Conservation (phyloP, 2,113 vertebrate species). For the Paraplagusia blochii region DNA sequence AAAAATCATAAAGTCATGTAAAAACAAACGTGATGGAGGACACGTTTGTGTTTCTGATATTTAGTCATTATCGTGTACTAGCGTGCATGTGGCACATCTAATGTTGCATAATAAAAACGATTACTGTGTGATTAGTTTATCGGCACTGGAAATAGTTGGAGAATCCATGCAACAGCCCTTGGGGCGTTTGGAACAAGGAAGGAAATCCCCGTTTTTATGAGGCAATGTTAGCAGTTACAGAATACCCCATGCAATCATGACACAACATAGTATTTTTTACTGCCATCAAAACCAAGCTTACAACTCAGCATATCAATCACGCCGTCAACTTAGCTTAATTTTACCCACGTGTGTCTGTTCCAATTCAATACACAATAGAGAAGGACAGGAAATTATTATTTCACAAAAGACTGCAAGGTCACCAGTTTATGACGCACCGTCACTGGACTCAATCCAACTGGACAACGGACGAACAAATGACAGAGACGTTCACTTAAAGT, state of each 20-base stretch:
- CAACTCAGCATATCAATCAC: slow-evolving; percentile 40
- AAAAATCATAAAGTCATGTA: no score
- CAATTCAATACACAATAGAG: slow-evolving; percentile 26
- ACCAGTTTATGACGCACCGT: slow-evolving; percentile 29
- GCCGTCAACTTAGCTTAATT: slow-evolving; percentile 26
- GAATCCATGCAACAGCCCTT: slow-evolving; percentile 69
- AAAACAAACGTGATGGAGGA: no score
- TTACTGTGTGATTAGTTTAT: no score
- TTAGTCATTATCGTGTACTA: no score
- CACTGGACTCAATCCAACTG: slow-evolving; percentile 10
- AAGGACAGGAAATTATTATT: not conserved
- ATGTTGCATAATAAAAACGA: no score
- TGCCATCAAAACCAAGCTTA: slow-evolving; percentile 50
- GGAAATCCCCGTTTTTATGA: slow-evolving; percentile 81
- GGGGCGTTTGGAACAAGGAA: slow-evolving; percentile 74
- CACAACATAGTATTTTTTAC: slow-evolving; percentile 11
- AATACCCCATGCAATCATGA: slow-evolving; percentile 67
- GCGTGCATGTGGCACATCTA: no score
- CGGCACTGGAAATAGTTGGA: no score
- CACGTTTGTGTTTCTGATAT: no score
- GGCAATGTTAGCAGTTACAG: slow-evolving; percentile 38
- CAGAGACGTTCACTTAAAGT: not conserved
- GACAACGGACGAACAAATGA: slow-evolving; percentile 21
- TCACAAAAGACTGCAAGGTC: slow-evolving; percentile 36
- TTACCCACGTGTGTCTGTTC: slow-evolving; percentile 11